phyloP scores from a whole-genome alignment of 2,888 invertebrate genomes.

The Punctoribates punctum region DNA sequence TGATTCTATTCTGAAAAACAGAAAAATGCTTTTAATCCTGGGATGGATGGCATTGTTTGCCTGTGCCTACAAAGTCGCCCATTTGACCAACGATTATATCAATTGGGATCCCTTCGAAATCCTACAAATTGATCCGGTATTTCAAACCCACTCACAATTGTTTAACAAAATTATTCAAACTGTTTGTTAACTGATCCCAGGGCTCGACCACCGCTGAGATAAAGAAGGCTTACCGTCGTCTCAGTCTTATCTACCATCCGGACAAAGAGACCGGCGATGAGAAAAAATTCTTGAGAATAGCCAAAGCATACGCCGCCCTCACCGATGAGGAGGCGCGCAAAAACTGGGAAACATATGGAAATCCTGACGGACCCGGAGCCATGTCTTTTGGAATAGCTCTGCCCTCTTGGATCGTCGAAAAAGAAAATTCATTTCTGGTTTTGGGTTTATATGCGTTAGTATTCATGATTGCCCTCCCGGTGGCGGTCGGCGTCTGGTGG shows the following conservation, averaged over 20 bases:
- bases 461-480: conserved; percentile 88
- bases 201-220: conserved; percentile 83
- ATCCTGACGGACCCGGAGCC: conserved; percentile 98
- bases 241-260: conserved; percentile 91
- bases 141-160: not conserved
- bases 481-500: conserved; percentile 93
- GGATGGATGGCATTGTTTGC: conserved; percentile 79
- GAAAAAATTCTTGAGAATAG: conserved; percentile 93
- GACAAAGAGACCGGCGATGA: conserved; percentile 97
- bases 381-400: conserved; percentile 99
- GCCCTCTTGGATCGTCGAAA: conserved; percentile 99
- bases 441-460: conserved; percentile 89
- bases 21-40: conserved; percentile 63
- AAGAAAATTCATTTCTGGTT: conserved; percentile 91
- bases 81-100: conserved; percentile 96
- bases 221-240: conserved; percentile 89
- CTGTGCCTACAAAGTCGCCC: conserved; percentile 84
- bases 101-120: conserved; percentile 99
- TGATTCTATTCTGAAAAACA: conserved; percentile 6
- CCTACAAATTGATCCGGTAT: conserved; percentile 74
- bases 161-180: not conserved
- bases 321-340: conserved; percentile 95
- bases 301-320: conserved; percentile 74
- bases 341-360: conserved; percentile 99
- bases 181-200: conserved; percentile 52